Base-by-base conservation (phyloP, 2,113 vertebrate genomes). In the Neogobius melanostomus region DNA sequence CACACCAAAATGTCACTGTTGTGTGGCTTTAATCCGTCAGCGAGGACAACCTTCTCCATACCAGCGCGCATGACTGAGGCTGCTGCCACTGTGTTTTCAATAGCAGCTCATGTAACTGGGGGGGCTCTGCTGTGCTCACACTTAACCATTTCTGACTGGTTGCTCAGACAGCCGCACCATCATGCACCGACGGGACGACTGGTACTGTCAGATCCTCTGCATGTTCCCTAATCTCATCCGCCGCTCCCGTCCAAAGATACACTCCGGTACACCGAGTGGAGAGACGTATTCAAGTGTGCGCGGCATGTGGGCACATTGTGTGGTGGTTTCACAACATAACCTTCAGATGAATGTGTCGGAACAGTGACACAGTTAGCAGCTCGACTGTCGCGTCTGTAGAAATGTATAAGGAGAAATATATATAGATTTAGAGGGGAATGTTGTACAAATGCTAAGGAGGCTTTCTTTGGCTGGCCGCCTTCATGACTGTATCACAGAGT, bases 21-120 rank as follows among this genome's bases (percentile, higher is more conserved):
- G 81, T 76, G 82, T 70, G 66, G 72, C 72, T 88, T 81, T 85
- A 76, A 81, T 82, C 82, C 57, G 72, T 70, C 79, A 75, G 75
- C 69, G 62, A 69, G 79, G 71, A 87, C 76, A 74, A 82, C 71
- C 17, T 50, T 42, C 71, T 78, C 54, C 45, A 8, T 61, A 64
- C 45, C 44, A 44, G 69, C 64, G 56, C 71, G 43, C 71, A 85
- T 77, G 79, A 87, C 67, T 28, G 68, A 81, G 73, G 67, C 84
- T 80, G 80, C 85, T 80, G 68, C n/a, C n/a, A n/a, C 81, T 74
- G 48, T 70, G 72, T 72, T 80, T 87, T 74, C 67, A 66, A 68
- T 75, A 72, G 63, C 74, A 76, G 76, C 69, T 72, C 7, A 36
- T 52, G 43, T 17, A 36, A 21, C 49, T 1, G 16, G 44, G 60